Conservation (phyloP, 2,797 vertebrate genomes). For the Malurus leucopterus region DNA sequence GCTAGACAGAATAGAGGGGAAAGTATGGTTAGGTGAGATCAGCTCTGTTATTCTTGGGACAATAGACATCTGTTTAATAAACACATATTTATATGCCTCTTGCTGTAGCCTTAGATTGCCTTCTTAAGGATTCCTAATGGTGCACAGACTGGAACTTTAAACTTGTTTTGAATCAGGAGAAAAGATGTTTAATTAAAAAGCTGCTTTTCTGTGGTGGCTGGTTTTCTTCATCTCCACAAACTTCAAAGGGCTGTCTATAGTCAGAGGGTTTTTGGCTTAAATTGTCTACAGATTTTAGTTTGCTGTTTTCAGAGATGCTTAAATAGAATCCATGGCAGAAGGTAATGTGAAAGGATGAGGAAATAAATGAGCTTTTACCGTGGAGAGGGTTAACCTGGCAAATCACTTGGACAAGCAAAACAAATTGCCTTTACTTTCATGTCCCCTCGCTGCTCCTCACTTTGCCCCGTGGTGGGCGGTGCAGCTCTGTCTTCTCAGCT, state of each 20-base stretch:
- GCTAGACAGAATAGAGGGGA: not conserved
- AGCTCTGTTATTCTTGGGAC: not conserved
- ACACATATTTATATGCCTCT: not conserved
- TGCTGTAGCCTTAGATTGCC: not conserved
- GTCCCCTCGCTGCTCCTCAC: not conserved
- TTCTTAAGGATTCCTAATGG: not conserved
- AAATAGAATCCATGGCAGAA: constrained; percentile 7
- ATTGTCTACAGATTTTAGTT: constrained; percentile 28
- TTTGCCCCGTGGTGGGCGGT: rapidly evolving
- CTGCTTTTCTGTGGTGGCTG: constrained; percentile 17
- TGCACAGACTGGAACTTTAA: not conserved
- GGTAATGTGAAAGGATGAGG: not conserved
- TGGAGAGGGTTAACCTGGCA: not conserved
- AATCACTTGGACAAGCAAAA: not conserved
- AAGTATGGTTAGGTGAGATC: not conserved
- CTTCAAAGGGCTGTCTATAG: constrained; percentile 43
- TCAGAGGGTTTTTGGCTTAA: constrained; percentile 23
- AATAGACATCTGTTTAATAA: not conserved
- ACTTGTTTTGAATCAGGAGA: not conserved
- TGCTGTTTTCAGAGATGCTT: constrained; percentile 8
- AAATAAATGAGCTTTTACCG: not conserved
- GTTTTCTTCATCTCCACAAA: constrained; percentile 18
- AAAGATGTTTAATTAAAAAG: constrained; percentile 53
- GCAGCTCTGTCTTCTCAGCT: not conserved
- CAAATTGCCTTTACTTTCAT: not conserved